These are phyloP conservation scores for Spodoptera litura DNA, from an alignment of 1,140 invertebrate genomes.

Conservation along the genomic window DNA sequence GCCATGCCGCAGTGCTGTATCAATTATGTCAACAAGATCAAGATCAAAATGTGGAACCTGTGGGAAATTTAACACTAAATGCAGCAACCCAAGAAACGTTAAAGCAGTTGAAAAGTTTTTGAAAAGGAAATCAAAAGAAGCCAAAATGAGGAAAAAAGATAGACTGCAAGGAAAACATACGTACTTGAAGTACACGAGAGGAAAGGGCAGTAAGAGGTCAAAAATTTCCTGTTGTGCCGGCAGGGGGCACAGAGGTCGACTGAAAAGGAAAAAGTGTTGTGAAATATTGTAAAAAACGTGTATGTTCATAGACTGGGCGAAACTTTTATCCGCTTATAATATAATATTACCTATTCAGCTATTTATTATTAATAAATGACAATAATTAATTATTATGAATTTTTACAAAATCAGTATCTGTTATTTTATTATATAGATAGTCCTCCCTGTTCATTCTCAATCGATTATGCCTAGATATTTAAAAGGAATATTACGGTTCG, in stretches of 20 bases:
- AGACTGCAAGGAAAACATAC: constrained; percentile 65
- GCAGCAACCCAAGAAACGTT: constrained; percentile 60
- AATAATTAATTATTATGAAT: not conserved
- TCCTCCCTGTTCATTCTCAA: not conserved
- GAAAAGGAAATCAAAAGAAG: constrained; percentile 70
- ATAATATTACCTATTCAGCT: not conserved
- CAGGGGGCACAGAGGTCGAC: constrained; percentile 72
- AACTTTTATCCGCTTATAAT: not conserved
- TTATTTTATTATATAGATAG: constrained; percentile 1
- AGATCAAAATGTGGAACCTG: constrained; percentile 67
- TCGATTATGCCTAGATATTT: not conserved
- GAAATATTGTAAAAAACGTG: constrained; percentile 67
- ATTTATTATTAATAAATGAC: not conserved
- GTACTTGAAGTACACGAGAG: constrained; percentile 65
- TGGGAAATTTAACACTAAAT: constrained; percentile 61
- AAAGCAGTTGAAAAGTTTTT: constrained; percentile 67
- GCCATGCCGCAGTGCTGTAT: constrained; percentile 76
- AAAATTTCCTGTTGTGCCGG: constrained; percentile 68
- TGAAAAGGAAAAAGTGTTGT: constrained; percentile 61
- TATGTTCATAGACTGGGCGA: constrained; percentile 1
- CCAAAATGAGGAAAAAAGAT: constrained; percentile 69
- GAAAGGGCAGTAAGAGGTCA: constrained; percentile 55
- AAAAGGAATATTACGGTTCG: not conserved
- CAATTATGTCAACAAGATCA: constrained; percentile 74
- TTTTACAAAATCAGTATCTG: not conserved